phyloP scores from a whole-genome alignment of 2,888 invertebrate species.

The Meandrusa payeni region DNA sequence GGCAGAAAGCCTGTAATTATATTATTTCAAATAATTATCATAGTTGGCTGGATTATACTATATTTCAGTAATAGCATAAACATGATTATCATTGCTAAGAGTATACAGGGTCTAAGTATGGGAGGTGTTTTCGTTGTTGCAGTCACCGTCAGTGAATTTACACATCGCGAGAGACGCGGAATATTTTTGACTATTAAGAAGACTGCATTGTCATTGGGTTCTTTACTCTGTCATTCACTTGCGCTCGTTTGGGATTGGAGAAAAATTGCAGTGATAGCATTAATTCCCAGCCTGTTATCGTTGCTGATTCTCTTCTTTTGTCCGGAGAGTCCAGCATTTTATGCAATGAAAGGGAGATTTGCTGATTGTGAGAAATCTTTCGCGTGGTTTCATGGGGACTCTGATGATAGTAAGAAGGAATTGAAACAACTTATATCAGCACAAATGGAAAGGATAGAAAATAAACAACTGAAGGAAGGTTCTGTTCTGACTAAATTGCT shows the following conservation, averaged over 20 bases:
- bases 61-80: slow-evolving; percentile 34
- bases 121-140: slow-evolving; percentile 38
- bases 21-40: slow-evolving; percentile 25
- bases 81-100: slow-evolving; percentile 36
- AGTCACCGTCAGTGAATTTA: slow-evolving; percentile 43
- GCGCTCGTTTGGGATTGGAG: slow-evolving; percentile 41
- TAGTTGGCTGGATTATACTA: slow-evolving; percentile 40
- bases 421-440: slow-evolving; percentile 31
- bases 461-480: background rate
- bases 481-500: slow-evolving; percentile 16
- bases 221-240: slow-evolving; percentile 40
- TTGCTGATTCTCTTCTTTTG: slow-evolving; percentile 38
- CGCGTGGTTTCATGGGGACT: slow-evolving; percentile 38
- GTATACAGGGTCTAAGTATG: slow-evolving; percentile 40
- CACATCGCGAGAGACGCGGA: slow-evolving; percentile 40
- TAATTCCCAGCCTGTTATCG: slow-evolving; percentile 26
- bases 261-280: slow-evolving; percentile 35
- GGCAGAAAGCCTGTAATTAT: slow-evolving; percentile 41
- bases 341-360: slow-evolving; percentile 43
- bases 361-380: slow-evolving; percentile 41
- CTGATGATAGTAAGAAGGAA: slow-evolving; percentile 32
- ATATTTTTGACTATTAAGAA: slow-evolving; percentile 43
- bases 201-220: slow-evolving; percentile 32
- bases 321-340: slow-evolving; percentile 46
- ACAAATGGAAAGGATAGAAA: slow-evolving; percentile 28